A percentile compares a stretch with the other conserved stretches of the same genome.
Conservation (phyloP, 2,797 vertebrate species). For the Neopelma chrysocephalum region DNA sequence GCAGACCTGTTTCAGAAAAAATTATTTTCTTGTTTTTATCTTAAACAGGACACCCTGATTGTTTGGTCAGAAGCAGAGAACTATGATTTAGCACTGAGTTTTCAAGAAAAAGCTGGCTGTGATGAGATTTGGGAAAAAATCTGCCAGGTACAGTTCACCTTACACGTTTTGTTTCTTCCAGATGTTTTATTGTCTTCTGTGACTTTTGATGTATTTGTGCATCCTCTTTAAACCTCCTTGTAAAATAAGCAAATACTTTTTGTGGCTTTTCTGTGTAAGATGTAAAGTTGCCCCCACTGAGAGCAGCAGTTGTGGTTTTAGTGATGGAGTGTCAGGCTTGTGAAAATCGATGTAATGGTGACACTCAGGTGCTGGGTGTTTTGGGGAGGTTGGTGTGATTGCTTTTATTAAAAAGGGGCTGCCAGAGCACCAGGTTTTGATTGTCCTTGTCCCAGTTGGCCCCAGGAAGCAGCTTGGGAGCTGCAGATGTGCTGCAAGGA, state of each 20-base stretch:
- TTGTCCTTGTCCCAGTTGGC: neutral
- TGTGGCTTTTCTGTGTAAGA: neutral
- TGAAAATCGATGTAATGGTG: neutral
- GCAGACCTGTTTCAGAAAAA: neutral
- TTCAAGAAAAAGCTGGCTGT: slow-evolving; percentile 98
- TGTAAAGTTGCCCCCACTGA: neutral
- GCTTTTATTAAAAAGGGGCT: neutral
- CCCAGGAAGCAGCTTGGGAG: neutral
- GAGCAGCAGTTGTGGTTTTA: neutral
- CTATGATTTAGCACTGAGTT: slow-evolving; percentile 97
- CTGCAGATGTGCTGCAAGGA: neutral
- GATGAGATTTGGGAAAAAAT: slow-evolving; percentile 99
- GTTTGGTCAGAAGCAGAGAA: slow-evolving; percentile 99
- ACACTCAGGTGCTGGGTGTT: neutral
- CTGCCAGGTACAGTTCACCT: slow-evolving; percentile 86
- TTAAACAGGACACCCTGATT: slow-evolving; percentile 92
- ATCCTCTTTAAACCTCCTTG: neutral
- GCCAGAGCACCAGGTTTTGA: neutral
- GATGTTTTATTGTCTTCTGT: neutral
- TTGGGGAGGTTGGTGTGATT: neutral
- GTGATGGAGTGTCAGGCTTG: neutral
- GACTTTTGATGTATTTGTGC: neutral
- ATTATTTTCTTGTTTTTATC: neutral
- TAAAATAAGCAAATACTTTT: neutral
- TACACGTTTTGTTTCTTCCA: neutral